Conservation (phyloP, 2,888 invertebrate genomes). For the Tinea trinotella region DNA sequence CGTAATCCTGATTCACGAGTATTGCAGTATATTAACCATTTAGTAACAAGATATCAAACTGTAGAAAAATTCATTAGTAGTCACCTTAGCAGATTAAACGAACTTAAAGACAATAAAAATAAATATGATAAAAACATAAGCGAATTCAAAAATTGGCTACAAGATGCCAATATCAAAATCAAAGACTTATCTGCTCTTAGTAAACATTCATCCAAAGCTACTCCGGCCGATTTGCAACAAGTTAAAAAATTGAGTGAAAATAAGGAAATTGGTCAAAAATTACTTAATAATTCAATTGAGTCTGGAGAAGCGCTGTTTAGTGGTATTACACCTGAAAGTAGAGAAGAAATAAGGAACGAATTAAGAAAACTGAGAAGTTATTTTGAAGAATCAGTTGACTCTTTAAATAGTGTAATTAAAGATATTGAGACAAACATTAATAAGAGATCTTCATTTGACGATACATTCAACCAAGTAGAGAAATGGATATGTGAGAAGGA, state of each 20-base stretch:
- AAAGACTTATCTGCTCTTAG: slow-evolving; percentile 80
- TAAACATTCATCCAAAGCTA: slow-evolving; percentile 81
- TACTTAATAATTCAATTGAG: slow-evolving; percentile 86
- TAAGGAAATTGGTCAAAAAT: slow-evolving; percentile 83
- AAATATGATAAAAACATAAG: slow-evolving; percentile 77
- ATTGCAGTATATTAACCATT: slow-evolving; percentile 83
- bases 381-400: slow-evolving; percentile 88
- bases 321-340: slow-evolving; percentile 87
- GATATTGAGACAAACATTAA: slow-evolving; percentile 90
- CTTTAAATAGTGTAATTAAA: slow-evolving; percentile 87
- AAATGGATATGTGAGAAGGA: slow-evolving; percentile 88
- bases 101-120: slow-evolving; percentile 79
- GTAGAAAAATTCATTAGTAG: slow-evolving; percentile 79
- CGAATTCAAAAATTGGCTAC: slow-evolving; percentile 85
- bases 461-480: slow-evolving; percentile 89
- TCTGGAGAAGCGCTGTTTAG: slow-evolving; percentile 91
- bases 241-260: slow-evolving; percentile 80
- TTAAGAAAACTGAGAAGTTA: slow-evolving; percentile 84
- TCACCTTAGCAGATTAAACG: slow-evolving; percentile 80
- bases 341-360: slow-evolving; percentile 88
- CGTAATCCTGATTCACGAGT: slow-evolving; percentile 88
- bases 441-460: slow-evolving; percentile 93
- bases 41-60: slow-evolving; percentile 82
- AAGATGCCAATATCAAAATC: slow-evolving; percentile 81
- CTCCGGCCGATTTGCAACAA: slow-evolving; percentile 82